Percentiles rank a stretch among this genome's conserved stretches.
Evolutionary conservation across 2,888 invertebrate genomes (phyloP).

Genomic region (Empis livida): DNA sequence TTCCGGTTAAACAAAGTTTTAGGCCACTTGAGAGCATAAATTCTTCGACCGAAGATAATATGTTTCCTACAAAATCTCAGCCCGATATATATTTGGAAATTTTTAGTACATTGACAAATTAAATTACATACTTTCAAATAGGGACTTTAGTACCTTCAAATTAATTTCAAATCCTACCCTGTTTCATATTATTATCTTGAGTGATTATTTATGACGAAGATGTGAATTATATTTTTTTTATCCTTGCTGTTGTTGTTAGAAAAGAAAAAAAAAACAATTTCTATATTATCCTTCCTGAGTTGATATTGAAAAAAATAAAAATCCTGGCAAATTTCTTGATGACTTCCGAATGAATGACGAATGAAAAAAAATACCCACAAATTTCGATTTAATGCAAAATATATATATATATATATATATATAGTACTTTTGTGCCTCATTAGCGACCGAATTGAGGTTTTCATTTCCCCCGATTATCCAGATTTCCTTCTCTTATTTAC

Average conservation of each 20-base stretch:
- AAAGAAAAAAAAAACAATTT: neutral
- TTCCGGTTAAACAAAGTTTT: too few species aligned
- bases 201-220: neutral
- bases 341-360: constrained; percentile 1
- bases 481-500: too few species aligned
- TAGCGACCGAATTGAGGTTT: constrained; percentile 13
- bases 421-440: constrained; percentile 11
- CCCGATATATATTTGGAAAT: too few species aligned
- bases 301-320: neutral
- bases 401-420: too few species aligned
- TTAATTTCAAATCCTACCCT: neutral
- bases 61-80: too few species aligned
- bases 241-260: neutral
- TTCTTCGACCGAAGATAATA: too few species aligned
- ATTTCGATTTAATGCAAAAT: neutral
- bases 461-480: neutral
- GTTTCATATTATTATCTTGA: neutral
- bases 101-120: too few species aligned
- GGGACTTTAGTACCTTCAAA: too few species aligned
- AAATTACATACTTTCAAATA: too few species aligned
- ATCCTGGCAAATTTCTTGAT: neutral
- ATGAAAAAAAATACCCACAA: neutral
- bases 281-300: neutral
- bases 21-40: too few species aligned
- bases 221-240: neutral